Evolutionary conservation across 2,888 invertebrate genomes (phyloP), one percentile per base, ranked within the genome.

Genomic region (Polietes domitor): DNA sequence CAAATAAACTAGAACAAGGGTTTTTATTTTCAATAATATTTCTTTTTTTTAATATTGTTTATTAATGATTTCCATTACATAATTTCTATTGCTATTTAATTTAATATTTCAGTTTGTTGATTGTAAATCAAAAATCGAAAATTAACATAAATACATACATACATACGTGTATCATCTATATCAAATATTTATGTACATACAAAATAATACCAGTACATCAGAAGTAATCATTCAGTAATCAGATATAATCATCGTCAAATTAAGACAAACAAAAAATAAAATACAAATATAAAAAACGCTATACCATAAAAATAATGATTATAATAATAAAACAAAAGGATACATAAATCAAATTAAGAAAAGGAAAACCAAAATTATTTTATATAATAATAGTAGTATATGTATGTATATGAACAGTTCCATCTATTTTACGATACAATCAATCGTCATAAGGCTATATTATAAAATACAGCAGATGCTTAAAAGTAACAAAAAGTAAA

Each of bases 51-150:
- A 55, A 70, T 83, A 82, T 76, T 80, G 63, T 83, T 83, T 80
- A 78, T 80, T 80, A 76, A 75, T 80, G 32, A 78, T 80, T 68
- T 83, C 77, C 77, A 63, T 75, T 83, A 83, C 83, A 83, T 78
- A 80, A 41, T 63, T 77, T 70, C 68, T 78, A 73, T 70, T 76
- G 74, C 80, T 83, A 80, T 55, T 71, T 80, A 53, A 77, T 43
- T 80, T 70, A 28, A 17, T 63, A 74, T 53, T 80, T 71, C 50
- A 21, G 19, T 77, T 74, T 43, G 37, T 71, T 75, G 26, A 68
- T 65, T 41, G 77, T 74, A 75, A 83, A 72, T 75, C 63, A 78
- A 68, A 80, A 43, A 75, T 75, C 37, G 41, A 83, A 80, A 79
- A 83, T 75, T 75, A 72, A 80, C 63, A 75, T 74, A 53, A 58